Conservation (phyloP, 2,113 vertebrate species). For the Phoenicopterus ruber region DNA sequence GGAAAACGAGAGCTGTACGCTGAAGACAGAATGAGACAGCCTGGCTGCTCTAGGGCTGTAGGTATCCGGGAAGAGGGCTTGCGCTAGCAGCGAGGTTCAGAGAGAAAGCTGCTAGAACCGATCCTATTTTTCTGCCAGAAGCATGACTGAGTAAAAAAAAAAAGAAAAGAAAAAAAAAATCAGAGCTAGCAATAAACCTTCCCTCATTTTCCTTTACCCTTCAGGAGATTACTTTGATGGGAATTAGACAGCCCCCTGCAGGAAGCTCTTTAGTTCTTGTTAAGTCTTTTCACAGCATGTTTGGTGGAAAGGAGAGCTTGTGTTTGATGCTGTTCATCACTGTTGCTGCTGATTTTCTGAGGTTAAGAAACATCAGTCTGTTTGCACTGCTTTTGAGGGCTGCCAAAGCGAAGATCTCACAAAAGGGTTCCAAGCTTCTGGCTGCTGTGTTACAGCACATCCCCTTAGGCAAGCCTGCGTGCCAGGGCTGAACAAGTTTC, state of each 20-base stretch:
- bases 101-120: slow-evolving; percentile 17
- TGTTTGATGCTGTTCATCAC: slow-evolving; percentile 65
- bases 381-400: background rate
- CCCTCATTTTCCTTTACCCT: slow-evolving; percentile 46
- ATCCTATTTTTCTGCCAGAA: slow-evolving; percentile 43
- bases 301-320: slow-evolving; percentile 55
- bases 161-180: background rate
- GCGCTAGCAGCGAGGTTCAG: background rate
- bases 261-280: slow-evolving; percentile 65
- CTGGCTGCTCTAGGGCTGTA: background rate
- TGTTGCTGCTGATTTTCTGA: slow-evolving; percentile 60
- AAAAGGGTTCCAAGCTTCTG: background rate
- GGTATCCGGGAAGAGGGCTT: background rate
- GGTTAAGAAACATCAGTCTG: slow-evolving; percentile 49
- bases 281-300: slow-evolving; percentile 61
- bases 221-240: slow-evolving; percentile 68
- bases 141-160: background rate
- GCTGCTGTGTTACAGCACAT: background rate
- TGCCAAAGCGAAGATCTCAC: background rate
- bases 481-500: background rate
- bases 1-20: background rate
- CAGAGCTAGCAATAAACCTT: slow-evolving; percentile 48
- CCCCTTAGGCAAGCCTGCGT: background rate
- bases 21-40: background rate
- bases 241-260: slow-evolving; percentile 76